Evolutionary conservation across 2,113 vertebrate species (phyloP).

Genomic region (Anguilla japonica): DNA sequence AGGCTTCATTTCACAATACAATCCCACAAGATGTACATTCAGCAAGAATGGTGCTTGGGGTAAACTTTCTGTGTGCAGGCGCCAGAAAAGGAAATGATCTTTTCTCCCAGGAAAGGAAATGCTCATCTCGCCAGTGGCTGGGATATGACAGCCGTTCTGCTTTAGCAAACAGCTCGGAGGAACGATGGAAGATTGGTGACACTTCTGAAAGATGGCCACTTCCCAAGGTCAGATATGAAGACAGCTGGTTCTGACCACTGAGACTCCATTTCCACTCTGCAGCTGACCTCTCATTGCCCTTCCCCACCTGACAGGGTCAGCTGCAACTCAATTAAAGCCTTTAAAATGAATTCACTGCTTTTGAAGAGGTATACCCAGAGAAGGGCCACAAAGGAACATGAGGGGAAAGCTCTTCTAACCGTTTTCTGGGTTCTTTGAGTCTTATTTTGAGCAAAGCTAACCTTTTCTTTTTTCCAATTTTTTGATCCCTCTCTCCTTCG

Average conservation of each 20-base stretch:
- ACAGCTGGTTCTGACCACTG: background rate
- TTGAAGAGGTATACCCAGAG: background rate
- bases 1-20: constrained; percentile 34
- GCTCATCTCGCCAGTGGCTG: constrained; percentile 62
- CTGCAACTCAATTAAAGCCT: constrained; percentile 2
- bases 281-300: background rate
- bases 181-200: background rate
- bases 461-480: background rate
- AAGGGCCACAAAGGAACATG: background rate
- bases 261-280: background rate
- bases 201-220: background rate
- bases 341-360: background rate
- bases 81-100: constrained; percentile 66
- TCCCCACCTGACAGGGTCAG: background rate
- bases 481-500: no score
- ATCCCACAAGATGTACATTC: constrained; percentile 76
- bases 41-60: constrained; percentile 73
- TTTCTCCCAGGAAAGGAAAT: constrained; percentile 67
- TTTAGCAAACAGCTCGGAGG: constrained; percentile 49
- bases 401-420: background rate
- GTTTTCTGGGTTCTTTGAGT: background rate
- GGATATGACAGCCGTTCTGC: constrained; percentile 61
- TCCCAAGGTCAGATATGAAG: background rate
- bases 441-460: no score
- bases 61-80: constrained; percentile 57